These are phyloP conservation scores for Campoletis raptor DNA, from an alignment of 2,888 invertebrate species.

Conservation along the genomic window DNA sequence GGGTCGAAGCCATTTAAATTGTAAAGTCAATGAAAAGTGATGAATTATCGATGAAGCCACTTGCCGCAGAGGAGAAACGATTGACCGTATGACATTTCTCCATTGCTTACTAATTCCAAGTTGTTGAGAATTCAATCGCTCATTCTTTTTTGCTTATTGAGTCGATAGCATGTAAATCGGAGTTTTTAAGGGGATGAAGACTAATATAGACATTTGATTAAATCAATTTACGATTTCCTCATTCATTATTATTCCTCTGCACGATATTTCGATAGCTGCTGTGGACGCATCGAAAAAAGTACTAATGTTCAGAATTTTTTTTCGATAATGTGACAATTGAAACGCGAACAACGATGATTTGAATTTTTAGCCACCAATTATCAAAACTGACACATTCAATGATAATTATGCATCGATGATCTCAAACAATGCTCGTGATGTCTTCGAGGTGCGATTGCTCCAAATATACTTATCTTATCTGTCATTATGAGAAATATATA, in stretches of 20 bases:
- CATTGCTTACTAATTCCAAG: neutral
- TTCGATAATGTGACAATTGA: neutral
- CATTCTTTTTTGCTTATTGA: neutral
- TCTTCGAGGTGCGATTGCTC: neutral
- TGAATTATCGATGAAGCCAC: conserved; percentile 29
- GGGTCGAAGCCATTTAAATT: conserved; percentile 16
- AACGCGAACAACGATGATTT: neutral
- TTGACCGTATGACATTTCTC: neutral
- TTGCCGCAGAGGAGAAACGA: conserved; percentile 6
- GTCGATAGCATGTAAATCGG: conserved; percentile 14
- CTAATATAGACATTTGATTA: neutral
- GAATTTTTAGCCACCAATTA: neutral
- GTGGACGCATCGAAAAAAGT: neutral
- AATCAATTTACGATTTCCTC: neutral
- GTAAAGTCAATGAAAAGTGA: conserved; percentile 31
- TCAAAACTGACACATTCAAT: neutral
- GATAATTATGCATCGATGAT: neutral
- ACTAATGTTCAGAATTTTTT: neutral
- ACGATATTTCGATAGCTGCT: neutral
- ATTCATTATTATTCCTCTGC: neutral
- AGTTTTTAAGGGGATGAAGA: neutral
- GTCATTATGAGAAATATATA: neutral
- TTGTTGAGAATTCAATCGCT: neutral
- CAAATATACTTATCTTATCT: neutral
- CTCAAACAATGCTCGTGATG: neutral